Base-by-base conservation (phyloP, 2,797 vertebrate genomes). In the Triplophysa bombifrons region DNA sequence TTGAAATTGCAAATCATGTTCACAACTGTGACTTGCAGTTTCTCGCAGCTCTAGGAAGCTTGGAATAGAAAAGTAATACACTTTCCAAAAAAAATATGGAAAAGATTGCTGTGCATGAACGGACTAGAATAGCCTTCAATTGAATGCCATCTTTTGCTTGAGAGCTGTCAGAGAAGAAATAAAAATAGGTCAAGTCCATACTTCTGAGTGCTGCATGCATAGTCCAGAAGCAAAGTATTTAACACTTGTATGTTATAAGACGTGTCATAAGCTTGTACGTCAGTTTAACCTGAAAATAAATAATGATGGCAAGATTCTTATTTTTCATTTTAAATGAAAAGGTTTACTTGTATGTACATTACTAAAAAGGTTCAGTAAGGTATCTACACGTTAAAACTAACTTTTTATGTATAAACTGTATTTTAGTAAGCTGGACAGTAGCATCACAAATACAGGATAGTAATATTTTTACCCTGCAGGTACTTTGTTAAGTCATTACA, bases 161-260 rank as follows among this genome's bases (percentile, higher is more conserved):
- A 65, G 60, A 17, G 60, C 60, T 34, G 25, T 34, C 27, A 34
- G 60, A 30, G 25, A 5, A 17, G 14, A 63, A 63, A 63, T 63
- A 19, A 63, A 63, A 63, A 63, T 27, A 60, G 56, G 27, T 34
- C 16, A 19, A n/a, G 63, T 41, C 63, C n/a, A 65, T 41, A 65
- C 8, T 41, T 38, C 61, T 41, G 34, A 41, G 27, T 64, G 8
- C 34, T 65, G 7, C 30, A 34, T 38, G 12, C 34, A 19, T 38
- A n/a, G 34, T n/a, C 4, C 19, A 12, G 17, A 41, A n/a, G 3
- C 6, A 30, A 61, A 30, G 3, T 14, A 60, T 22, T 9, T 1
- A 30, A 9, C 25, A 17, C 27, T 61, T 30, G 60, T 17, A 2
- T 16, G 20, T 58, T 20, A 58, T 13, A 10, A 10, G 20, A 56